These are phyloP conservation scores for Hylaea fasciaria DNA, from an alignment of 2,888 invertebrate species.

Conservation along the genomic window DNA sequence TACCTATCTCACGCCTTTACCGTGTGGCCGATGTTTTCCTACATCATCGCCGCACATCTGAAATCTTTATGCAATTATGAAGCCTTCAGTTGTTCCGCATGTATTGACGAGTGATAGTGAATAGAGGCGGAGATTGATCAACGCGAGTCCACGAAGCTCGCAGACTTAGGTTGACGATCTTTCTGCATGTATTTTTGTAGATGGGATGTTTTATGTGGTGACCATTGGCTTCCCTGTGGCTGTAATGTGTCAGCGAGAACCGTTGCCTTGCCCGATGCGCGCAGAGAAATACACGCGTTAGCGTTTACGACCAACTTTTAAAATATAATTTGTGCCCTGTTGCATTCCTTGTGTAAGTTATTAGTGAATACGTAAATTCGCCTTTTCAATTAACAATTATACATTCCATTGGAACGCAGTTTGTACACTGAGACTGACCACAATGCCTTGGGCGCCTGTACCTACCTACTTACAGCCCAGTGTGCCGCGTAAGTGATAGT, in stretches of 20 bases:
- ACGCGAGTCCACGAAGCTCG: neutral
- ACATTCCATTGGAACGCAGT: slow-evolving; percentile 9
- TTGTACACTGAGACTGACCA: neutral
- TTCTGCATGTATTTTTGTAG: slow-evolving; percentile 61
- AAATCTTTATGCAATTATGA: slow-evolving; percentile 24
- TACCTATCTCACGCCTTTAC: slow-evolving; percentile 27
- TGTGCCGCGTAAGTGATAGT: neutral
- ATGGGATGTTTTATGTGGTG: slow-evolving; percentile 55
- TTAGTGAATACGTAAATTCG: neutral
- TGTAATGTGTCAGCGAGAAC: slow-evolving; percentile 52
- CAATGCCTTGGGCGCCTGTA: neutral
- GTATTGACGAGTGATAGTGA: slow-evolving; percentile 44
- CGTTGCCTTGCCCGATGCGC: slow-evolving; percentile 66
- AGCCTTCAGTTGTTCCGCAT: slow-evolving; percentile 34
- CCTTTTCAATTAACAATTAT: neutral
- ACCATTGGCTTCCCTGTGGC: slow-evolving; percentile 63
- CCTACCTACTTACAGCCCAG: neutral
- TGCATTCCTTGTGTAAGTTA: neutral
- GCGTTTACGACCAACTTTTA: neutral
- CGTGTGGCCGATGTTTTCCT: slow-evolving; percentile 20
- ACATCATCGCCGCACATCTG: slow-evolving; percentile 17
- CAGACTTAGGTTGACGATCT: slow-evolving; percentile 5
- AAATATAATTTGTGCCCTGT: slow-evolving; percentile 1
- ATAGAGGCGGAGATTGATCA: slow-evolving; percentile 13
- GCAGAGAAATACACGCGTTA: slow-evolving; percentile 50